Conservation (phyloP, 2,888 invertebrate genomes). For the Thereva nobilitata region DNA sequence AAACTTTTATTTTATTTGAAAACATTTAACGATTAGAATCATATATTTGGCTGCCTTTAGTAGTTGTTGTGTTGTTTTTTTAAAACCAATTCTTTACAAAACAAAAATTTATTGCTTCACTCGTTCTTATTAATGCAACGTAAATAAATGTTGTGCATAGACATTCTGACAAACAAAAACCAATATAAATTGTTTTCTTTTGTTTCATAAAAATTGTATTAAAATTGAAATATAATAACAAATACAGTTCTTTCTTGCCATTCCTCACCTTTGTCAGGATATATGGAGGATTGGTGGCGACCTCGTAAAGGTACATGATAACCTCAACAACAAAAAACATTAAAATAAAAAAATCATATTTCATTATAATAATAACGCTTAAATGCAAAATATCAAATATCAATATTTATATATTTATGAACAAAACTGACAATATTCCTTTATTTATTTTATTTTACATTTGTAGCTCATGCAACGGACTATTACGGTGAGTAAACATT, state of each 20-base stretch:
- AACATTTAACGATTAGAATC: no score
- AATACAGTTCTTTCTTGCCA: constrained; percentile 67
- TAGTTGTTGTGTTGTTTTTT: no score
- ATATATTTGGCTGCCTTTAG: no score
- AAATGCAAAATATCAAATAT: neutral
- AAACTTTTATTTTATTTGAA: no score
- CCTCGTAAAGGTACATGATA: constrained; percentile 86
- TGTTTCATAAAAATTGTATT: constrained; percentile 39
- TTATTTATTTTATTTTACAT: constrained; percentile 42
- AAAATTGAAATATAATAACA: constrained; percentile 60
- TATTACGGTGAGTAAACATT: constrained; percentile 91
- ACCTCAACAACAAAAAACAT: no score
- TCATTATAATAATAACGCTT: constrained; percentile 15
- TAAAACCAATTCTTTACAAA: no score
- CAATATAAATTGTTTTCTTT: constrained; percentile 14
- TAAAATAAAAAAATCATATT: constrained; percentile 30
- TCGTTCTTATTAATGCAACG: no score
- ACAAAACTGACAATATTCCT: constrained; percentile 30
- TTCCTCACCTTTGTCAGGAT: constrained; percentile 94
- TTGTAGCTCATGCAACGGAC: constrained; percentile 91
- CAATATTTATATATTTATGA: constrained; percentile 10
- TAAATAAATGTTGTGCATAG: no score
- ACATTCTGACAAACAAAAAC: neutral
- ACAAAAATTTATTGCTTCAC: no score
- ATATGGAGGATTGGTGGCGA: constrained; percentile 98